Evolutionary conservation across 2,113 vertebrate genomes (phyloP), one percentile per base, ranked within the genome.

Genomic region (Callipepla squamata): DNA sequence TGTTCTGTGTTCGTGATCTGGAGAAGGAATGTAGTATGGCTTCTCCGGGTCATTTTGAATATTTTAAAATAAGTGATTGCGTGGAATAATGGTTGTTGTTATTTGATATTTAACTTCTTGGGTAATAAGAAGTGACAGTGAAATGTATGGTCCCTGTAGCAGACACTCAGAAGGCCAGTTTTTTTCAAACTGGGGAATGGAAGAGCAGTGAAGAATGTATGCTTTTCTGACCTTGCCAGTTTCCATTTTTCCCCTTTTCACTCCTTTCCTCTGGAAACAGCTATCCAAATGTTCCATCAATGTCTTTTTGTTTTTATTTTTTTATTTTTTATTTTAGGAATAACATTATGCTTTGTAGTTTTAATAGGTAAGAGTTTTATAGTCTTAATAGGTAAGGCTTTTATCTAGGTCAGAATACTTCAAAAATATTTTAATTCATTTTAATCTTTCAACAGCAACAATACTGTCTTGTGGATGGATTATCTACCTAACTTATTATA

Each of bases 391-490:
- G 38, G 51, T 72, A 79, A 73, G 19, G 19, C 30, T 90, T 94
- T 95, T 94, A 90, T 94, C 48, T 93, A 42, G 77, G 69, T 79
- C 90, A 92, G 16, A 25, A 5, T 57, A 26, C 67, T 79, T 87
- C 7, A 32, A 67, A 80, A 80, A 23, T n/a, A 68, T 58, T 65
- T 76, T 94, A 94, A 96, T 89, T 59, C 68, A 63, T 69, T 89
- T 69, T 92, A 91, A 96, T 96, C 95, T 97, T 95, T 97, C 89
- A 94, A 92, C 97, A 99, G 99, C 99, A 55, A 99, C 99, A 93
- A 99, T 99, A 98, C 98, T 99, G 96, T 99, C 99, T 97, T 99
- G 99, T 97, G 99, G 99, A 97, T 99, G 99, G 99, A 99, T 99
- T 96, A 99, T 99, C 97, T 99, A 99, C 97, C 97, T 99, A 96